Conservation (phyloP, 2,797 vertebrate genomes). For the Anisognathus igniventris region DNA sequence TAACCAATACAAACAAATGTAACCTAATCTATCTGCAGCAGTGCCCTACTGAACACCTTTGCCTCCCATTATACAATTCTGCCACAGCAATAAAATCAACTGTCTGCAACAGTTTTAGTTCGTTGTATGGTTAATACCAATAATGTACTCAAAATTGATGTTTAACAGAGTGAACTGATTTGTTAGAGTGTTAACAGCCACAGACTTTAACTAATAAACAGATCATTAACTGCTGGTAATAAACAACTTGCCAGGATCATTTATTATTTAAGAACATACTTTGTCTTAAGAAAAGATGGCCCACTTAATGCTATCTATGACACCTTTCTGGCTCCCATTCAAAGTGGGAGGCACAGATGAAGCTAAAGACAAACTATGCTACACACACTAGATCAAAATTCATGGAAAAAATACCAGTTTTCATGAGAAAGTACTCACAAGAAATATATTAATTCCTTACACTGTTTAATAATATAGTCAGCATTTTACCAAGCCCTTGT, state of each 20-base stretch:
- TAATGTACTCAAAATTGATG: constrained; percentile 72
- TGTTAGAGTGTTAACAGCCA: constrained; percentile 69
- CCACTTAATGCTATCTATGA: neutral
- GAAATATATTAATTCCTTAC: neutral
- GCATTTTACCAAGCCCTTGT: neutral
- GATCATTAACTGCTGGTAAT: constrained; percentile 71
- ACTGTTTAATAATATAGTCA: neutral
- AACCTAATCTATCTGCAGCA: neutral
- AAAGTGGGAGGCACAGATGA: neutral
- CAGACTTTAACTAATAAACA: constrained; percentile 74
- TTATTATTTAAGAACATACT: constrained; percentile 73
- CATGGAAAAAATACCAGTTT: neutral
- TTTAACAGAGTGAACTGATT: constrained; percentile 72
- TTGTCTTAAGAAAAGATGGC: constrained; percentile 53
- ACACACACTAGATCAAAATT: neutral
- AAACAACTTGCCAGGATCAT: constrained; percentile 75
- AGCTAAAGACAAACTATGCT: neutral
- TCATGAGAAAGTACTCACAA: neutral
- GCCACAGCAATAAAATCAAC: constrained; percentile 62
- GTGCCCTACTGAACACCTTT: constrained; percentile 1
- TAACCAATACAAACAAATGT: constrained; percentile 8
- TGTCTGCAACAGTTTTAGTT: constrained; percentile 69
- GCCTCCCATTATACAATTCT: constrained; percentile 37
- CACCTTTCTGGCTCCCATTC: constrained; percentile 27
- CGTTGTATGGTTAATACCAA: constrained; percentile 71